A percentile compares a stretch with the other conserved stretches of the same genome.
These are phyloP conservation scores for Pipistrellus nathusii DNA, from an alignment of 2,797 vertebrate species.

Conservation along the genomic window DNA sequence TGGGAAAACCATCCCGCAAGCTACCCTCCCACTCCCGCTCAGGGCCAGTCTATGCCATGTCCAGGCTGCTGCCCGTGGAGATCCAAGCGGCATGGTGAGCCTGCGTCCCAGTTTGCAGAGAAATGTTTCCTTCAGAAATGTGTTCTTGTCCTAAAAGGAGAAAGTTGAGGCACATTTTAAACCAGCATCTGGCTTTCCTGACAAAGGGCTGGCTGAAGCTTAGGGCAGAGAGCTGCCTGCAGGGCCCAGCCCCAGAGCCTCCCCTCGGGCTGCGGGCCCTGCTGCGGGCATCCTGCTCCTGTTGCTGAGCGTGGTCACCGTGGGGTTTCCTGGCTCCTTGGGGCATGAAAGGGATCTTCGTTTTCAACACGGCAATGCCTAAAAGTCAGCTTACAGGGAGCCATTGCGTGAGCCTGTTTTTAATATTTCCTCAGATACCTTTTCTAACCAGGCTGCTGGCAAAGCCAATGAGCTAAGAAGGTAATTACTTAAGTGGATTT, in stretches of 20 bases:
- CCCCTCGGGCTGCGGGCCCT: background rate
- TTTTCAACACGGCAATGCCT: constrained; percentile 70
- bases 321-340: constrained; percentile 67
- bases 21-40: constrained; percentile 55
- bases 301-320: constrained; percentile 41
- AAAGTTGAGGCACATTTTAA: constrained; percentile 67
- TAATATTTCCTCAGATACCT: constrained; percentile 86
- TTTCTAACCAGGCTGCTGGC: constrained; percentile 88
- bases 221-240: constrained; percentile 45
- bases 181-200: constrained; percentile 69
- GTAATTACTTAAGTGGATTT: constrained; percentile 94
- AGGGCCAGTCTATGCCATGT: background rate
- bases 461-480: constrained; percentile 91
- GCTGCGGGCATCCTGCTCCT: constrained; percentile 29
- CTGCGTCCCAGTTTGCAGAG: background rate
- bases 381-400: constrained; percentile 68
- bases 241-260: too few species aligned
- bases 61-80: background rate
- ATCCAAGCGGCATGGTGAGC: background rate
- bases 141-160: constrained; percentile 70
- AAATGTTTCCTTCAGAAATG: constrained; percentile 53
- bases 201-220: constrained; percentile 75
- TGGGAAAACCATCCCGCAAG: constrained; percentile 68
- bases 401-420: constrained; percentile 74
- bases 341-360: constrained; percentile 63